Base-by-base conservation (phyloP, 2,888 invertebrate species). In the Hipparchia semele region DNA sequence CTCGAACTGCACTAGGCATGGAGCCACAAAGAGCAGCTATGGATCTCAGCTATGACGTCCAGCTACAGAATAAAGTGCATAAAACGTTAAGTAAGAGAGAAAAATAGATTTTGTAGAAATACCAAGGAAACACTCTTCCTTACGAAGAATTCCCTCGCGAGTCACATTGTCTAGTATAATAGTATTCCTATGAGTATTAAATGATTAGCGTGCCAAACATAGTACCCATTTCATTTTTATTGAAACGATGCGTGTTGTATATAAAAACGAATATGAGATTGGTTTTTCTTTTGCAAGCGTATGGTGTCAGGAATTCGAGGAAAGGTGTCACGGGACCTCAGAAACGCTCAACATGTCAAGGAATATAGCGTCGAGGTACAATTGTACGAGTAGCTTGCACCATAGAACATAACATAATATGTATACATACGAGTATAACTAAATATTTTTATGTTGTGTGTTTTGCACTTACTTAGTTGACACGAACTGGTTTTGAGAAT, bases 251-350 rank as follows among this genome's bases (percentile, higher is more conserved):
- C 46, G 13, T 51, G 10, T 51, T n/a, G 51, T 51, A 64, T 64
- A 6, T 23, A 8, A 3, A 7, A 65, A 12, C 33, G 10, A 53
- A 53, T 53, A 53, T 12, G 33, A 53, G 6, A 53, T 33, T 33
- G 53, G 33, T 65, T 64, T 65, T 65, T 9, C 33, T 53, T 65
- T 51, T 33, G 65, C 65, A 53, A 65, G 33, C 65, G 65, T 65
- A 33, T 65, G 64, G 49, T 65, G 51, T 64, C 23, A 65, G 33
- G 53, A 53, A 53, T 53, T 53, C 13, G 12, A 70, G 39, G 70
- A 70, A 72, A 76, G 73, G 77, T 84, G 83, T 84, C 83, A 83
- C 84, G 81, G 79, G 79, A 80, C 79, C 79, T 71, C 74, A 74
- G 73, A 70, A 73, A 72, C 76, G 73, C 80, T 83, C 72, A 73